Percentiles rank a stretch among this genome's conserved stretches.
Evolutionary conservation across 2,888 invertebrate genomes (phyloP).

Genomic region (Sabatieria punctata): DNA sequence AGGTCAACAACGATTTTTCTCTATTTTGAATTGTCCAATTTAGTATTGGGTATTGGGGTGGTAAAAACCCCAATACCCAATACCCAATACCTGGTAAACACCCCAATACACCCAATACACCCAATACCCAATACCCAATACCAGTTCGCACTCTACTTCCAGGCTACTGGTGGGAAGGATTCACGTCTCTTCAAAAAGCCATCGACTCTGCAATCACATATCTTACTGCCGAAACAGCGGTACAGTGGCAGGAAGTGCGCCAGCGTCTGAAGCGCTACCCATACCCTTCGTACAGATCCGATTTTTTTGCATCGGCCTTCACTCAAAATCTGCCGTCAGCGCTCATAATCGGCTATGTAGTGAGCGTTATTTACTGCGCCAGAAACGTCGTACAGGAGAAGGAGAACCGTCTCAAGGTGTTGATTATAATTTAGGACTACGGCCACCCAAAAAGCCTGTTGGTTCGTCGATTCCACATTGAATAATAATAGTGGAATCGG

Average conservation of each 20-base stretch:
- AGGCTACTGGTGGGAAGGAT: background rate
- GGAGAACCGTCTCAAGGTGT: constrained; percentile 53
- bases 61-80: too few relatives aligned
- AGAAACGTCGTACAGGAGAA: constrained; percentile 57
- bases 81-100: too few relatives aligned
- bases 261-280: background rate
- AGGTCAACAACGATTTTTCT: too few relatives aligned
- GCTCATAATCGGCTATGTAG: constrained; percentile 59
- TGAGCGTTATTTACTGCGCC: constrained; percentile 59
- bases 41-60: too few relatives aligned
- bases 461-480: too few relatives aligned
- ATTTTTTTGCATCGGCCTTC: background rate
- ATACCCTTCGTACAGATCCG: background rate
- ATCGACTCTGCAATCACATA: background rate
- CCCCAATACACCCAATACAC: too few relatives aligned
- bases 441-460: too few relatives aligned
- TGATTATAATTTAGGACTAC: too few relatives aligned
- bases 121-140: too few relatives aligned
- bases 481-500: too few relatives aligned
- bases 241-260: background rate
- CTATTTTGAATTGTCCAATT: too few relatives aligned
- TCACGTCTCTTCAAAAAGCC: background rate
- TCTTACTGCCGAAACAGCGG: background rate
- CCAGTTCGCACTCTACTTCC: background rate
- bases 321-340: constrained; percentile 46